Conservation (phyloP, 2,888 invertebrate species). For the Mycalesis mineus region DNA sequence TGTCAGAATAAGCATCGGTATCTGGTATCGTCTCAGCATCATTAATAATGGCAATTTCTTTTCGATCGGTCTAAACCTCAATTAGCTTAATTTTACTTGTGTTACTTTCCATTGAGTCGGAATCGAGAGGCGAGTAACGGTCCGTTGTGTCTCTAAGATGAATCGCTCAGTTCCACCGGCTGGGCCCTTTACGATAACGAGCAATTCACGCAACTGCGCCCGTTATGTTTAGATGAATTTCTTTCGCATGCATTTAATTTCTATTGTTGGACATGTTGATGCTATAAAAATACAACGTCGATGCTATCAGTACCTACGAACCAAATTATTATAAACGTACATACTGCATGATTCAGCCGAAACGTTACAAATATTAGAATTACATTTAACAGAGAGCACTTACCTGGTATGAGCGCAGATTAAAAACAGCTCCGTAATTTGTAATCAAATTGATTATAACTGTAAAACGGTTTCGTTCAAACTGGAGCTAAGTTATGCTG, state of each 20-base stretch:
- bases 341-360: background rate
- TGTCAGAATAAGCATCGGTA: conserved; percentile 12
- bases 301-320: background rate
- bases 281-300: background rate
- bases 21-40: conserved; percentile 9
- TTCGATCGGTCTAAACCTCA: conserved; percentile 43
- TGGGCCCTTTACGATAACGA: conserved; percentile 40
- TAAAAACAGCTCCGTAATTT: too few relatives aligned
- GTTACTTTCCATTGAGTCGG: conserved; percentile 56
- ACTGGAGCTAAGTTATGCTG: too few relatives aligned
- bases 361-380: background rate
- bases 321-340: background rate
- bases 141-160: conserved; percentile 59
- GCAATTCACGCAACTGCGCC: conserved; percentile 17
- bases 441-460: background rate
- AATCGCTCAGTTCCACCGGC: conserved; percentile 42
- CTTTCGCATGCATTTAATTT: conserved; percentile 9
- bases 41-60: conserved; percentile 23
- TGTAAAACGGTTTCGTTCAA: too few relatives aligned
- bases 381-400: background rate
- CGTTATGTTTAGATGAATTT: conserved; percentile 14
- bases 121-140: conserved; percentile 53
- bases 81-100: conserved; percentile 66
- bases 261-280: conserved; percentile 5
- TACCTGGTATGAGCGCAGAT: too few relatives aligned